phyloP scores from a whole-genome alignment of 1,140 invertebrate species.

The Steinernema khuongi region DNA sequence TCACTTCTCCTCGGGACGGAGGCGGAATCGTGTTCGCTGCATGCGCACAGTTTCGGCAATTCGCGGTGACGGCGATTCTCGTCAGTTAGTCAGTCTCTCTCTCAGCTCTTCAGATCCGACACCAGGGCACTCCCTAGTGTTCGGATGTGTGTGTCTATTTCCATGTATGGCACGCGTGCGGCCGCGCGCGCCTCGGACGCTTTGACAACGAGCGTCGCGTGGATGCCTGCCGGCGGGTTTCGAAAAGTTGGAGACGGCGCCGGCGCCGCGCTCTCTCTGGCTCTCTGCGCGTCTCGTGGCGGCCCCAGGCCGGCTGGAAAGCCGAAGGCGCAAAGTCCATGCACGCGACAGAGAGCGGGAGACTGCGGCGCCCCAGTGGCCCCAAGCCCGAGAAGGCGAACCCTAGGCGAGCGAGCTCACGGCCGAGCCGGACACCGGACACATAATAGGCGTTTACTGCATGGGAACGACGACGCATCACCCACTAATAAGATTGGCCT shows the following conservation, averaged over 20 bases:
- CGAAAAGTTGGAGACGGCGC: constrained; percentile 12
- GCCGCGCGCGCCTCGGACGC: neutral
- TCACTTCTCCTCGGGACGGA: neutral
- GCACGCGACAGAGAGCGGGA: constrained; percentile 2
- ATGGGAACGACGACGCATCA: neutral
- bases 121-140: constrained; percentile 14
- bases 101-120: constrained; percentile 16
- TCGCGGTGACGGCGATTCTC: constrained; percentile 2
- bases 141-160: constrained; percentile 10
- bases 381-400: neutral
- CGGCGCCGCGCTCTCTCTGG: neutral
- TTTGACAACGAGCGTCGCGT: constrained; percentile 15
- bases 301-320: neutral
- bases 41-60: constrained; percentile 13
- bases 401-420: neutral
- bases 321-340: neutral
- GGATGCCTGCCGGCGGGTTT: neutral
- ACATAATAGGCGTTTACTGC: neutral
- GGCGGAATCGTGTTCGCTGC: neutral
- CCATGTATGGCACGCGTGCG: constrained; percentile 16
- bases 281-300: neutral
- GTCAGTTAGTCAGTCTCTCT: constrained; percentile 14
- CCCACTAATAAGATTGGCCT: neutral
- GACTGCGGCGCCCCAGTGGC: constrained; percentile 1
- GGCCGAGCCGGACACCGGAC: no score